Evolutionary conservation across 2,113 vertebrate species (phyloP), one percentile per base, ranked within the genome.

Genomic region (Aptenodytes forsteri): DNA sequence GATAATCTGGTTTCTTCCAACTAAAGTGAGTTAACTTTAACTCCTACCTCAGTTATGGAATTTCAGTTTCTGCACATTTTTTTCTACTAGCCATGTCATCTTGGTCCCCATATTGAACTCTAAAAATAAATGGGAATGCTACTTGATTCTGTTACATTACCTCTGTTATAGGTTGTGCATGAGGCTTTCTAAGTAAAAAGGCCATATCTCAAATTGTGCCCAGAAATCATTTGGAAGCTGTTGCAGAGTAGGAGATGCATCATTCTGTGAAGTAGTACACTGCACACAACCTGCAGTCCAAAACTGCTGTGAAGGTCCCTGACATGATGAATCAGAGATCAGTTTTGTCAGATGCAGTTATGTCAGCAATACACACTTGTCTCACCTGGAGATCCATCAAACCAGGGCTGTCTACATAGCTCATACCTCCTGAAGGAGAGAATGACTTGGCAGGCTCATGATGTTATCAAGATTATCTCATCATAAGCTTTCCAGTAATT

Each of bases 221-320:
- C n/a, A 50, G 64, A 87, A 91, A 81, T 38, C 2, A 19, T 29
- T 16, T 42, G 59, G 46, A 84, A 81, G 55, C 13, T 55, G 4
- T 49, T 73, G 16, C 36, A 70, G 55, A n/a, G 11, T 23, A 49
- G 19, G 40, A 47, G 14, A 40, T 58, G 16, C 67, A 56, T 52
- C 0, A 1, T 76, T 83, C 0, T 2, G 6, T 66, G 56, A 84
- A 36, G 19, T 19, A 46, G 21, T 36, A 38, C 10, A 14, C 36
- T 56, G 69, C 9, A 49, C 29, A 38, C 44, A 66, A 9, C 10
- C 38, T 62, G 70, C n/a, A 49, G 55, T 49, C 23, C 11, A 61
- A 72, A 90, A 61, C 23, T 15, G 21, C 34, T 47, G 14, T 61
- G 64, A 47, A 77, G 29, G 46, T 52, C 34, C 61, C 34, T 88